A percentile compares a stretch with the other conserved stretches of the same genome.
Evolutionary conservation across 2,888 invertebrate genomes (phyloP).

Genomic region (Pristionchus arcanus): DNA sequence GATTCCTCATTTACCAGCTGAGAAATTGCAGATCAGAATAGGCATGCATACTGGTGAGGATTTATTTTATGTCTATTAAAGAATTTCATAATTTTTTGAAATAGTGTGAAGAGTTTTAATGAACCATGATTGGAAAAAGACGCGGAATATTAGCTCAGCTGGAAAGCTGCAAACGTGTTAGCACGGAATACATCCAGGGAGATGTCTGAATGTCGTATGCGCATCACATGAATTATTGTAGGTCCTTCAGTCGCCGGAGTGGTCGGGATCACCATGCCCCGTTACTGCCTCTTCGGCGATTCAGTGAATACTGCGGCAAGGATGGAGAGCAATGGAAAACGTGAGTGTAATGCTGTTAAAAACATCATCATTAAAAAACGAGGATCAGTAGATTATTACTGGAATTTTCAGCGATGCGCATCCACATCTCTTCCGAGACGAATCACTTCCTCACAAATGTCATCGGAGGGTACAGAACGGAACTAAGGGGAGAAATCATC

Average conservation of each 20-base stretch:
- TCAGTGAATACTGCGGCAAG: constrained; percentile 76
- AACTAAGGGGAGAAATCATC: constrained; percentile 73
- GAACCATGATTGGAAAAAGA: too few species aligned
- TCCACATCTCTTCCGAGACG: constrained; percentile 71
- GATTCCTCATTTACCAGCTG: constrained; percentile 65
- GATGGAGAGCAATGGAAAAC: constrained; percentile 74
- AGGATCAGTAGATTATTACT: too few species aligned
- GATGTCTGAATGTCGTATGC: too few species aligned
- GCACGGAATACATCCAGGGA: too few species aligned
- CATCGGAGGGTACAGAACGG: constrained; percentile 72
- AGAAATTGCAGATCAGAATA: constrained; percentile 61
- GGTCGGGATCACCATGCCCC: constrained; percentile 71
- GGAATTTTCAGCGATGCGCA: constrained; percentile 72
- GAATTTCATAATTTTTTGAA: too few species aligned
- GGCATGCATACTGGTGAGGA: constrained; percentile 58
- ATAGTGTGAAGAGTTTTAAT: too few species aligned
- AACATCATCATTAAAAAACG: too few species aligned
- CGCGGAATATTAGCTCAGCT: too few species aligned
- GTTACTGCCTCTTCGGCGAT: constrained; percentile 75
- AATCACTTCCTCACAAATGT: constrained; percentile 69
- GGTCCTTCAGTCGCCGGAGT: constrained; percentile 70
- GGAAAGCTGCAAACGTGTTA: too few species aligned
- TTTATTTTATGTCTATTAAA: too few species aligned
- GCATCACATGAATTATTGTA: too few species aligned
- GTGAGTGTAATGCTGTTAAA: too few species aligned